Evolutionary conservation across 2,113 vertebrate species (phyloP).

Genomic region (Erpornis zantholeuca): DNA sequence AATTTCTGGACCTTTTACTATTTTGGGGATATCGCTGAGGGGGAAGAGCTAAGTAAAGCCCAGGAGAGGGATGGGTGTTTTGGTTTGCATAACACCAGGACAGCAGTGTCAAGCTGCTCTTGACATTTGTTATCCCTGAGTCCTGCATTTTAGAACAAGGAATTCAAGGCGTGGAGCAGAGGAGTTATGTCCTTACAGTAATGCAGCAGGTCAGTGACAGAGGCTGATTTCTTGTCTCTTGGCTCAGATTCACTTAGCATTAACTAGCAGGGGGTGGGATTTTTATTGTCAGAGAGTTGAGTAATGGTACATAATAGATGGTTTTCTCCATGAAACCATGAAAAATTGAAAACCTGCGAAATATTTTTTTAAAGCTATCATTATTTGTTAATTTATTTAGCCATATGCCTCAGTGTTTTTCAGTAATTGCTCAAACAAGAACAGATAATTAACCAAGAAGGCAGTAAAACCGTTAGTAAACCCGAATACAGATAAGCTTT

Average conservation of each 20-base stretch:
- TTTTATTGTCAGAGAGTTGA: background rate
- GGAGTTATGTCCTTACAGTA: background rate
- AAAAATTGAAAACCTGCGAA: background rate
- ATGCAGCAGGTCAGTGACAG: background rate
- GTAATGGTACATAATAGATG: background rate
- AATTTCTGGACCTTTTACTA: background rate
- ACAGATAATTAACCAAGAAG: slow-evolving; percentile 9
- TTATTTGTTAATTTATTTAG: slow-evolving; percentile 50
- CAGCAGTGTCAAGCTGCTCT: background rate
- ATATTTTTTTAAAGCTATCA: background rate
- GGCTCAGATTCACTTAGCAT: background rate
- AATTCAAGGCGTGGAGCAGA: background rate
- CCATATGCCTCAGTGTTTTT: background rate
- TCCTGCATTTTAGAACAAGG: background rate
- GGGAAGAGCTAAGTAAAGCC: background rate
- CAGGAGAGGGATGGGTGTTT: accelerated
- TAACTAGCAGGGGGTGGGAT: background rate
- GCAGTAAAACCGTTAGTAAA: background rate
- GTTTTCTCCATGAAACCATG: slow-evolving; percentile 1
- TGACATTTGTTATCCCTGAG: background rate
- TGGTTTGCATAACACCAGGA: background rate
- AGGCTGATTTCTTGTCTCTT: background rate
- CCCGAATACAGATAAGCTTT: background rate
- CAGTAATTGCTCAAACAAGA: slow-evolving; percentile 22
- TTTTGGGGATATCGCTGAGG: background rate